Conservation (phyloP, 2,797 vertebrate genomes). For the Galaxias olidus region DNA sequence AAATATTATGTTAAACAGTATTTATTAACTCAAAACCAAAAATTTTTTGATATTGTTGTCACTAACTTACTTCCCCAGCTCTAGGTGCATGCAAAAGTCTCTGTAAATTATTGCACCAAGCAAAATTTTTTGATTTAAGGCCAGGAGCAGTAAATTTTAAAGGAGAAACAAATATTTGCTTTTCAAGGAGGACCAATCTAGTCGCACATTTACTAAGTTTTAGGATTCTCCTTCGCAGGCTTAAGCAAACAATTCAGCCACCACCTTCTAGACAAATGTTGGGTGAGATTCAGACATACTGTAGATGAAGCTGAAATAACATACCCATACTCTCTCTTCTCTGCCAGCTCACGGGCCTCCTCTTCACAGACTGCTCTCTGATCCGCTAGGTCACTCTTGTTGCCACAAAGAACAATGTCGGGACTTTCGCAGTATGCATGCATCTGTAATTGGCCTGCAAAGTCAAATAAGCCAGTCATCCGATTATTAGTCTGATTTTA, state of each 20-base stretch:
- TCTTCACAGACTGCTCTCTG: slow-evolving; percentile 88
- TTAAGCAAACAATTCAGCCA: slow-evolving; percentile 67
- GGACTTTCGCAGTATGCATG: slow-evolving; percentile 98
- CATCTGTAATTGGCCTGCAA: slow-evolving; percentile 91
- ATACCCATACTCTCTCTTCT: slow-evolving; percentile 95
- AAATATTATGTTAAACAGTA: no score
- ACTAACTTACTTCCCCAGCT: no score
- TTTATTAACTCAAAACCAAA: no score
- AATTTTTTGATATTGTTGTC: no score
- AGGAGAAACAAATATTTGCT: slow-evolving; percentile 70
- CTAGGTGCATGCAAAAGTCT: no score
- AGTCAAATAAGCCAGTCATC: slow-evolving; percentile 3
- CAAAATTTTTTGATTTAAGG: slow-evolving; percentile 31
- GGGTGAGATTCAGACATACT: slow-evolving; percentile 54
- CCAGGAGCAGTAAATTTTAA: slow-evolving; percentile 56
- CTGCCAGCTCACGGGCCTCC: slow-evolving; percentile 88
- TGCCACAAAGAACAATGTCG: slow-evolving; percentile 93
- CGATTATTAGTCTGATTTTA: not conserved
- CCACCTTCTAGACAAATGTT: slow-evolving; percentile 74
- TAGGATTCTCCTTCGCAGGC: slow-evolving; percentile 39
- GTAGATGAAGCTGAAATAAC: slow-evolving; percentile 28
- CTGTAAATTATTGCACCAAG: no score
- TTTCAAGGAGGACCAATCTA: slow-evolving; percentile 54
- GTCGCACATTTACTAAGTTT: slow-evolving; percentile 22
- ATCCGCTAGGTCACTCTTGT: slow-evolving; percentile 92